Conservation (phyloP, 2,797 vertebrate species). For the Hydrophis major region DNA sequence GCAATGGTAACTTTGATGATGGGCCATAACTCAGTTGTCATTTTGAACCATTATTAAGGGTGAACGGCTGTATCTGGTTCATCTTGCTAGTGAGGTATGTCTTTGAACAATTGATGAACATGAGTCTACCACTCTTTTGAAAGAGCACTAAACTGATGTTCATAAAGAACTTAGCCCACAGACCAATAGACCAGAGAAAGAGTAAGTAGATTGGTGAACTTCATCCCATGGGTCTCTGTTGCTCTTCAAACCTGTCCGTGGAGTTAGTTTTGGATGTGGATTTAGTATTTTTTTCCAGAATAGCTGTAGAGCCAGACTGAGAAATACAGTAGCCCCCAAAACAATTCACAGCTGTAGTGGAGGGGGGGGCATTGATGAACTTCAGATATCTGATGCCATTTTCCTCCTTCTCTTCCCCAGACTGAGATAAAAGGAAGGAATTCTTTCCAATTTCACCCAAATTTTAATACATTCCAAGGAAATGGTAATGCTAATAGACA, state of each 20-base stretch:
- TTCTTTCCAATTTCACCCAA: not conserved
- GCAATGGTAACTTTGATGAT: not conserved
- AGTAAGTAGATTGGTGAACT: not conserved
- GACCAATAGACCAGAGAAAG: not conserved
- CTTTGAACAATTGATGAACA: not conserved
- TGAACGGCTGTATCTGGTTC: not conserved
- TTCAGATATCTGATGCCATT: not conserved
- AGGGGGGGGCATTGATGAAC: not conserved
- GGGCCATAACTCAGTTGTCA: not conserved
- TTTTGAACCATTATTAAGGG: not conserved
- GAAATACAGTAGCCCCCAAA: not conserved
- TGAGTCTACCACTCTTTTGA: not conserved
- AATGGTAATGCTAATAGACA: not conserved
- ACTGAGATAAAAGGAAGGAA: not conserved
- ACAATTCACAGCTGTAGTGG: not conserved
- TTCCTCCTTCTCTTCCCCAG: not conserved
- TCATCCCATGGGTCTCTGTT: not conserved
- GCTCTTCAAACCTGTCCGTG: not conserved
- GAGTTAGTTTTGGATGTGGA: not conserved
- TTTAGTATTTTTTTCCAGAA: no score
- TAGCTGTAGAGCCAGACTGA: no score
- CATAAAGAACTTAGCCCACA: not conserved
- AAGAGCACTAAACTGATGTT: not conserved
- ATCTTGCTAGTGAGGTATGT: not conserved
- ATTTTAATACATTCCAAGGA: not conserved